These are phyloP conservation scores for Zygogramma bicolorata DNA, from an alignment of 2,888 invertebrate species.

Conservation along the genomic window DNA sequence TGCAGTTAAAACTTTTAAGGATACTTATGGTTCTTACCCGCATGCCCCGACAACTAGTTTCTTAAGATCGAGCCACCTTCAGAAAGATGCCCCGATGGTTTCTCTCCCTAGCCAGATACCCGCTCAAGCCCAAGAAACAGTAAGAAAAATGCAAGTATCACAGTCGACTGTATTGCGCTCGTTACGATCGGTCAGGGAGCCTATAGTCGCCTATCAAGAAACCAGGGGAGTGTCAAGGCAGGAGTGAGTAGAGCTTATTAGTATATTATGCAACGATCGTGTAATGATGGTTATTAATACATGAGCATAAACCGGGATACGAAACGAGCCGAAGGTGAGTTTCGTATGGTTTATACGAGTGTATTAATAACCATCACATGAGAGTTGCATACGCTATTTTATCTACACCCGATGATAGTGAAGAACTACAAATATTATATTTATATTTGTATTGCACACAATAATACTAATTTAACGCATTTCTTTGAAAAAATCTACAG, in stretches of 20 bases:
- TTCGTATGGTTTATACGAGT: no score
- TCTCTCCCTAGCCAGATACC: neutral
- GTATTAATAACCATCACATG: no score
- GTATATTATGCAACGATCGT: neutral
- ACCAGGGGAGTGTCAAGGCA: constrained; percentile 57
- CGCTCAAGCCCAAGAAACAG: neutral
- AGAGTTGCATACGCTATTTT: no score
- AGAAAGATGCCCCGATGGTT: constrained; percentile 14
- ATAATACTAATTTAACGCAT: no score
- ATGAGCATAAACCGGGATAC: no score
- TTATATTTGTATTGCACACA: no score
- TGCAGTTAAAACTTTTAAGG: constrained; percentile 23
- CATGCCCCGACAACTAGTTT: constrained; percentile 1
- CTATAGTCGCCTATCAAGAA: constrained; percentile 62
- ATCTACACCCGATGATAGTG: no score
- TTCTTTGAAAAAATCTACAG: no score
- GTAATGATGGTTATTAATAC: no score
- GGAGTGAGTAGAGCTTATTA: constrained; percentile 54
- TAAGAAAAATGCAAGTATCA: constrained; percentile 36
- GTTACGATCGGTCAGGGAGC: constrained; percentile 55
- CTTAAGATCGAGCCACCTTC: neutral
- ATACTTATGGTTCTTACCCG: constrained; percentile 15
- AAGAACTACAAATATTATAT: no score
- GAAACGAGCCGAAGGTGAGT: no score
- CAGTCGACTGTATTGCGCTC: constrained; percentile 45